These are phyloP conservation scores for Hymenopus coronatus DNA, from an alignment of 2,888 invertebrate species.

Conservation along the genomic window DNA sequence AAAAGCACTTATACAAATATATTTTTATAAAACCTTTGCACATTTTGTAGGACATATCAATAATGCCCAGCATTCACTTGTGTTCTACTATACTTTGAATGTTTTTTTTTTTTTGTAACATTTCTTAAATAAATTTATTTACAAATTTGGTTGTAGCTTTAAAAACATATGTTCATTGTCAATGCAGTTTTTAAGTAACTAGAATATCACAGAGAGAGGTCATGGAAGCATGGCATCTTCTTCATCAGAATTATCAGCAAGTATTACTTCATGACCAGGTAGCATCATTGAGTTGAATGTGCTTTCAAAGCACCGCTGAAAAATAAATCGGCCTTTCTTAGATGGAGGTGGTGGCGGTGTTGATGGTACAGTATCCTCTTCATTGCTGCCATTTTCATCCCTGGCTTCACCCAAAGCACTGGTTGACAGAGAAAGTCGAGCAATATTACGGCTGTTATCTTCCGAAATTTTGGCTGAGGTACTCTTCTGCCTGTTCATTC, in stretches of 20 bases:
- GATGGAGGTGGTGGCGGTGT: conserved; percentile 60
- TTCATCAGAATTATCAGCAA: conserved; percentile 72
- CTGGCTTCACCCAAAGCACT: not conserved
- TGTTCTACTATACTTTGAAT: too few relatives aligned
- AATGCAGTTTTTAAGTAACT: not conserved
- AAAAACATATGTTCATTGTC: not conserved
- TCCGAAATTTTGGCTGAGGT: not conserved
- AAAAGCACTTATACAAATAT: not conserved
- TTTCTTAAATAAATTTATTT: not conserved
- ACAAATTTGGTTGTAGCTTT: not conserved
- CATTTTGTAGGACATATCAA: too few relatives aligned
- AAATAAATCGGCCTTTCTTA: conserved; percentile 61
- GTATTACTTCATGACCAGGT: conserved; percentile 56
- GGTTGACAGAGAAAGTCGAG: not conserved
- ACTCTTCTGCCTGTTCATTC: not conserved
- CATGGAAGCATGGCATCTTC: conserved; percentile 40
- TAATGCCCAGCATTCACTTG: too few relatives aligned
- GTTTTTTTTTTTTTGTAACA: too few relatives aligned
- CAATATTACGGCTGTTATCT: not conserved
- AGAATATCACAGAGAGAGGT: not conserved
- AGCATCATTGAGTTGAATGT: conserved; percentile 61
- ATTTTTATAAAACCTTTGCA: not conserved
- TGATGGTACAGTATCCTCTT: conserved; percentile 54
- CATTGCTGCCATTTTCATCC: conserved; percentile 11
- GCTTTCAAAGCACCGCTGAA: conserved; percentile 69